phyloP scores from a whole-genome alignment of 2,113 vertebrate species.

The Lycaon pictus region DNA sequence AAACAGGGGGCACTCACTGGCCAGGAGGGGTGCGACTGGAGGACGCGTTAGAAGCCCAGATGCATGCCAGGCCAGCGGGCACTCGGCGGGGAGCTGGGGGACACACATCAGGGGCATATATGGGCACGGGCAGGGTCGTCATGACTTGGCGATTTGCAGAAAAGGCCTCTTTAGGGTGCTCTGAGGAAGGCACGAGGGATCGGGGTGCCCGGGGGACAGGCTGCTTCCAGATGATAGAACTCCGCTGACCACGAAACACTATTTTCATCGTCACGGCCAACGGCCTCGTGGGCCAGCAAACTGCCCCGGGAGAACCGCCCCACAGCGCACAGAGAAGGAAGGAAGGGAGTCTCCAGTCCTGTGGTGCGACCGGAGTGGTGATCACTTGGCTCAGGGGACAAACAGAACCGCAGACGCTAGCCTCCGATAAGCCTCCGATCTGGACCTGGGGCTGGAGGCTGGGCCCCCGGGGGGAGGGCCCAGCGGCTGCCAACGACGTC shows the following conservation, averaged over 20 bases:
- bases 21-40: fast-evolving
- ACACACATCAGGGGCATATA: fast-evolving
- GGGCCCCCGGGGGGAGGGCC: fast-evolving
- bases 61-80: fast-evolving
- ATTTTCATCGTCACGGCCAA: neutral
- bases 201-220: fast-evolving
- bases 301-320: neutral
- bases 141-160: constrained; percentile 62
- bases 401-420: neutral
- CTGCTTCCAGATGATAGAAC: neutral
- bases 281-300: fast-evolving
- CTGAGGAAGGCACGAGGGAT: neutral
- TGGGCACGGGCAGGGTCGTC: fast-evolving
- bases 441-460: fast-evolving
- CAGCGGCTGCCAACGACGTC: fast-evolving
- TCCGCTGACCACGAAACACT: neutral
- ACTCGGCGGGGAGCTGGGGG: fast-evolving
- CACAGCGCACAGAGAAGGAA: neutral
- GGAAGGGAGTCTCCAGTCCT: neutral
- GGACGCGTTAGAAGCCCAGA: neutral
- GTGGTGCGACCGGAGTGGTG: neutral
- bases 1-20: constrained; percentile 56
- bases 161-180: neutral
- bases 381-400: fast-evolving
- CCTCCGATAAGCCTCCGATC: fast-evolving